Evolutionary conservation across 1,140 invertebrate species (phyloP), one percentile per base, ranked within the genome.

Genomic region (Lucilia cuprina): DNA sequence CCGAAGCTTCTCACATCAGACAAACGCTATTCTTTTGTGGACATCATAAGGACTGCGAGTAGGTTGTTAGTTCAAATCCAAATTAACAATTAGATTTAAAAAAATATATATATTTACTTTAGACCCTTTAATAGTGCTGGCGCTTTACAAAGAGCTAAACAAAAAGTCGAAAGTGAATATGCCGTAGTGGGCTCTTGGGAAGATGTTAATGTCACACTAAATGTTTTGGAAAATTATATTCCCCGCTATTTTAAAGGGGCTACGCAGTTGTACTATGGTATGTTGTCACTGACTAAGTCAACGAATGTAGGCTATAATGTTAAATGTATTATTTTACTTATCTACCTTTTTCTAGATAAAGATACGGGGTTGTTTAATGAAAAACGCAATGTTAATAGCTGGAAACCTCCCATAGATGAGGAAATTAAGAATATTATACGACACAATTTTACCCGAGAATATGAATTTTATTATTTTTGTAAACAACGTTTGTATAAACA

Each of bases 131-230:
- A 97, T 88, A 95, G 95, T 0, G 91, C 94, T n/a, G 95, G 94
- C 84, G 96, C 96, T 0, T 90, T 97, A 82, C 94, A 96, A 88
- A 93, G 94, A 86, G 96, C 96, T 1, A 97, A 96, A 90, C 91
- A 94, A 75, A 95, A 96, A 41, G 96, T 97, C 2, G 96, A 97
- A 88, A 93, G 94, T 85, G 94, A 97, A 86, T 97, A 96, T 87
- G 95, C 96, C 0, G 96, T 97, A 0, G 95, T 97, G 7, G 96
- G 96, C 1, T 95, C 97, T 17, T 92, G 97, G 5, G 96, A 97
- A 88, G 96, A 97, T 87, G 93, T 96, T 90, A 97, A 97, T 91
- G 94, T 94, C 2, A 97, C 96, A 0, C 91, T 97, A 8, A 93
- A 94, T 2, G 96, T 97, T 17, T 91, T 97, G 30, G 96, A 97